Conservation (phyloP, 2,113 vertebrate genomes). For the Mus musculus region GRCm39 chr3:62979001-62979500, state of each 20-base stretch:
- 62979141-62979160: background rate
- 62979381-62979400: too few species aligned
- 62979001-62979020: slow-evolving; percentile 47
- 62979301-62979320: background rate
- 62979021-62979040: slow-evolving; percentile 52
- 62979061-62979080: background rate
- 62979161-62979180: background rate
- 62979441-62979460: too few species aligned
- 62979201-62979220: background rate
- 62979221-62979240: background rate
- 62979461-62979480: too few species aligned
- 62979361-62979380: background rate
- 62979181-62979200: background rate
- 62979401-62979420: too few species aligned
- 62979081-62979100: background rate
- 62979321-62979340: background rate
- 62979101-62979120: slow-evolving; percentile 20
- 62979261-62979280: background rate
- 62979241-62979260: background rate
- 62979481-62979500: too few species aligned
- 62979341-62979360: background rate
- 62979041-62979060: slow-evolving; percentile 14
- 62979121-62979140: background rate
- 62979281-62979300: background rate
- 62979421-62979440: too few species aligned